Evolutionary conservation across 2,888 invertebrate genomes (phyloP).

Genomic region (Apotomis capreana): DNA sequence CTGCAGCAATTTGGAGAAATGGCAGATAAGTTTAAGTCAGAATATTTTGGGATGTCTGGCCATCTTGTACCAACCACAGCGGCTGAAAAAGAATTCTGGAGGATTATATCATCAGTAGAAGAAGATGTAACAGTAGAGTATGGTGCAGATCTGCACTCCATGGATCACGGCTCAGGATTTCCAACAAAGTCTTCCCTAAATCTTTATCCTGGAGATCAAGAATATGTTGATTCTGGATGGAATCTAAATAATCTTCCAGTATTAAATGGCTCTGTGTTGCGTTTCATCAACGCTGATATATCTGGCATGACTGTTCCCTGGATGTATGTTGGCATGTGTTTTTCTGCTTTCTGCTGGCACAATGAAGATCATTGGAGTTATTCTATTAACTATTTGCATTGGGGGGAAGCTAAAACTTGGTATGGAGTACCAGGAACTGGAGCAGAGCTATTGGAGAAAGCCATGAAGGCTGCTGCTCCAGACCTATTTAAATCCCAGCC

Average conservation of each 20-base stretch:
- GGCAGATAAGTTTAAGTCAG: conserved; percentile 90
- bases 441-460: conserved; percentile 87
- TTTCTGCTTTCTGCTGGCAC: conserved; percentile 92
- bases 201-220: conserved; percentile 84
- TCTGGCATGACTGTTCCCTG: conserved; percentile 90
- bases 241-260: conserved; percentile 91
- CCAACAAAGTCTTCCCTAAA: conserved; percentile 86
- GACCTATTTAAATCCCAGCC: conserved; percentile 89
- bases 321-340: conserved; percentile 94
- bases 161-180: conserved; percentile 90
- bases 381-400: conserved; percentile 91
- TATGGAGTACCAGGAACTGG: conserved; percentile 89
- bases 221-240: conserved; percentile 88
- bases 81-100: conserved; percentile 91
- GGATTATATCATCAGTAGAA: conserved; percentile 87
- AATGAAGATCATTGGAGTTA: conserved; percentile 94
- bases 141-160: conserved; percentile 90
- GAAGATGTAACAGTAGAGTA: conserved; percentile 90
- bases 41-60: conserved; percentile 88
- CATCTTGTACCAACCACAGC: conserved; percentile 84
- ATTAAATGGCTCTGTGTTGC: conserved; percentile 86
- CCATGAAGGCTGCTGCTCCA: conserved; percentile 88
- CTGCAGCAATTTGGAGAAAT: conserved; percentile 89
- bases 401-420: conserved; percentile 93
- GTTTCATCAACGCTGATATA: conserved; percentile 89